Conservation (phyloP, 2,888 invertebrate species). For the Pseudococcus jackbeardsleyi region DNA sequence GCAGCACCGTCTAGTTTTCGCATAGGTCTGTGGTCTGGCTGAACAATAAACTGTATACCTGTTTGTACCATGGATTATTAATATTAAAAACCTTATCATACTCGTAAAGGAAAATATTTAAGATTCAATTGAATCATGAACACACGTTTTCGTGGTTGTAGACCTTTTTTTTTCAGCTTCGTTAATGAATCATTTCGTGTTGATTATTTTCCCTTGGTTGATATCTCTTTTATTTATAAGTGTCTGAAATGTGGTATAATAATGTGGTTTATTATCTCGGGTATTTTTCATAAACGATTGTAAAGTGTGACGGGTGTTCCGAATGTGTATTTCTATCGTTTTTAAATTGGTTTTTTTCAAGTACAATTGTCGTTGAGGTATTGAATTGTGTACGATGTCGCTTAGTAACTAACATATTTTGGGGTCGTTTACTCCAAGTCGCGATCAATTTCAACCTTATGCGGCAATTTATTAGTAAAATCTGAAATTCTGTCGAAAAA, state of each 20-base stretch:
- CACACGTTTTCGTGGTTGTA: not conserved
- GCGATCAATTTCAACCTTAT: not conserved
- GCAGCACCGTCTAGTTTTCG: not conserved
- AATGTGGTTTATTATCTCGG: slow-evolving; percentile 8
- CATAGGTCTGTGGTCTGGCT: not conserved
- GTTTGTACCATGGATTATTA: not conserved
- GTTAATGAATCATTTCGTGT: not conserved
- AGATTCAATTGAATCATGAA: not conserved
- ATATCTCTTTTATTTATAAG: not conserved
- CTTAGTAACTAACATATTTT: slow-evolving; percentile 14
- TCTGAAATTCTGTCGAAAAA: not conserved
- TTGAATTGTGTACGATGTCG: slow-evolving; percentile 18
- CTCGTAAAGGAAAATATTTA: not conserved
- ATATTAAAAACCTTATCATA: not conserved
- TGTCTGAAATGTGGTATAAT: not conserved
- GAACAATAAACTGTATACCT: not conserved
- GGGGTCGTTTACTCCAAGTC: not conserved
- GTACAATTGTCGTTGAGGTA: not conserved
- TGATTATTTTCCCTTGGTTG: not conserved
- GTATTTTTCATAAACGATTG: not conserved
- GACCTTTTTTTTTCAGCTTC: not conserved
- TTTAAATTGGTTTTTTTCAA: not conserved
- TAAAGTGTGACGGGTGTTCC: not conserved
- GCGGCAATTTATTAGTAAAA: not conserved
- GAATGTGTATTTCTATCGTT: not conserved